Base-by-base conservation (phyloP, 2,113 vertebrate species). In the Heptranchias perlo region DNA sequence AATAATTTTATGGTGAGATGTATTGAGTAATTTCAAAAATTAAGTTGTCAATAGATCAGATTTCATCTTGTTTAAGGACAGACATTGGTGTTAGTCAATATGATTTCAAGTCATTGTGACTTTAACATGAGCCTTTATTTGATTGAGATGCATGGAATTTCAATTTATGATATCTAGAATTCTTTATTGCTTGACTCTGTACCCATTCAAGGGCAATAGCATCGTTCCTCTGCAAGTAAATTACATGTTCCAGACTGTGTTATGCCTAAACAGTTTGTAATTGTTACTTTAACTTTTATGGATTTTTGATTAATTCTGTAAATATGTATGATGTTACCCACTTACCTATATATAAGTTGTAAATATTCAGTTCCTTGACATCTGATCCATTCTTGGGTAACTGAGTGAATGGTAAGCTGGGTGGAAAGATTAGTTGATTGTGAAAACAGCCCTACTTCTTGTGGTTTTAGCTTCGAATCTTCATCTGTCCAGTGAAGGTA, bases 1-100 rank as follows among this genome's bases (percentile, higher is more conserved):
- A 92, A n/a, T 62, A 39, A 21, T 93, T 93, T 93, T 62, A 91
- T 91, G 78, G 78, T 47, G 54, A 16, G 54, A 62, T 64, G 21
- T 89, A 97, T 97, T 97, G 97, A 96, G 97, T 97, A 96, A 97
- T 97, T 97, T 96, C 96, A 96, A 91, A 93, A 82, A 44, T 82
- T 62, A n/a, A 61, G 31, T 91, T 58, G 49, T 39, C 35, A 93
- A 39, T 8, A 39, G n/a, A 10, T 93, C 89, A 21, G 54, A 23
- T 93, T 93, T 62, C 58, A 93, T 64, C 76, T n/a, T 21, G 54
- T 35, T 39, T 62, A 61, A 92, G 89, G 35, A n/a, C 10, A 31
- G 28, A 25, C 2, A 52, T 89, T 54, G 49, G 35, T 92, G 58
- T 92, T 92, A n/a, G 58, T 92, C 58, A 21, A 5, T 61, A 87